Base-by-base conservation (phyloP, 2,113 vertebrate genomes). In the Otolemur garnettii region DNA sequence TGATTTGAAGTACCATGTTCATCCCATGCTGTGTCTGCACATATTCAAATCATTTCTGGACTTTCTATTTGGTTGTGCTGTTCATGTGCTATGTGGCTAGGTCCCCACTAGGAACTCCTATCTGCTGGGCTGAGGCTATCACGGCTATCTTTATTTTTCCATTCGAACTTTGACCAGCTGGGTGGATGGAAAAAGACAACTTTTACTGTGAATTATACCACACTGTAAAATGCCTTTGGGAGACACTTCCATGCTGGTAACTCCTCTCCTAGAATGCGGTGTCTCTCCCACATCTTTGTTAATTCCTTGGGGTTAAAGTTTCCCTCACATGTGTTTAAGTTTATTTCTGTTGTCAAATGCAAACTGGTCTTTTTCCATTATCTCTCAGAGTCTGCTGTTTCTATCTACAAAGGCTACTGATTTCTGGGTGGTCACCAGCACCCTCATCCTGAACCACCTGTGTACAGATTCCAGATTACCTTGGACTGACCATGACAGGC, bases 161-260 rank as follows among this genome's bases (percentile, higher is more conserved):
- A 50, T 50, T 64, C 12, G 24, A 64, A 28, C 62, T 64, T 28
- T 28, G 24, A 64, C 62, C 11, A 13, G 62, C 12, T 64, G 12
- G 26, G 24, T 64, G 9, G 26, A 28, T 64, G 62, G 24, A 64
- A 64, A 64, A 62, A 26, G 62, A 64, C 10, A 5, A 64, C 24
- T 28, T 64, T 12, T 26, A 12, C 22, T 57, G 4, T 3, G 38
- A 2, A 2, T 1, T 85, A 42, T 19, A 12, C 42, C 7, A n/a
- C 11, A 13, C 5, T 33, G 50, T 5, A 17, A 17, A 0, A 1
- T 0, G 33, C 33, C 14, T 26, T 1, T 3, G 18, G 69, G 33
- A 38, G 77, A 64, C 11, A 10, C 26, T 3, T 8, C 62, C 62
- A 64, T 64, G 62, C 24, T 64, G 62, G 24, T 64, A 10, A 2